Conservation (phyloP, 2,888 invertebrate species). For the Clusia tigrina region DNA sequence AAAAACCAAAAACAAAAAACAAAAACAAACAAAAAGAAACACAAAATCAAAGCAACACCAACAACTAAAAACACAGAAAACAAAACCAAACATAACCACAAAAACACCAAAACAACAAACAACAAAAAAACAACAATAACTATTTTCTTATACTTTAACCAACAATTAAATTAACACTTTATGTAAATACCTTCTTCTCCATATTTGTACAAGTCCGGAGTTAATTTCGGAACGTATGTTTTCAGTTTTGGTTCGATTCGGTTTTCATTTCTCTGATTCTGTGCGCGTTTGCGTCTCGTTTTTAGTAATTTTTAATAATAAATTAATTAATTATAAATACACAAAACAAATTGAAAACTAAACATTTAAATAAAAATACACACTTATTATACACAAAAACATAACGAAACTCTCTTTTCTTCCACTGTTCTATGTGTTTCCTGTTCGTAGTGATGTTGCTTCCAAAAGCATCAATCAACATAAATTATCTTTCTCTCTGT, state of each 20-base stretch:
- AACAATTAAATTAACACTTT: too few species aligned
- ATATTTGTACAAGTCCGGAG: too few species aligned
- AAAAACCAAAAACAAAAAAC: slow-evolving; percentile 13
- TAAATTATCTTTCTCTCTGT: too few species aligned
- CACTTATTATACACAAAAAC: slow-evolving; percentile 15
- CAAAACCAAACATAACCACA: slow-evolving; percentile 23
- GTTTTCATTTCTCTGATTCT: slow-evolving; percentile 15
- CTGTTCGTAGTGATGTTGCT: too few species aligned
- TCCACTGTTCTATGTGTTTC: too few species aligned
- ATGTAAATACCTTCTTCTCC: too few species aligned
- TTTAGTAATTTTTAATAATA: slow-evolving; percentile 12
- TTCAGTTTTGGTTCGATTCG: neutral
- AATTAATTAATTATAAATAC: slow-evolving; percentile 28
- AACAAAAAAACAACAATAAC: slow-evolving; percentile 18
- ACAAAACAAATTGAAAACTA: neutral
- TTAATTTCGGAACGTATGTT: neutral
- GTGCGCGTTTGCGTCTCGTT: slow-evolving; percentile 24
- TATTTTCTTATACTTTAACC: too few species aligned
- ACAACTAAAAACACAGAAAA: slow-evolving; percentile 27
- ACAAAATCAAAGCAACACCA: too few species aligned
- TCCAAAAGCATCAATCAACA: too few species aligned
- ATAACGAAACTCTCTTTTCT: slow-evolving; percentile 6
- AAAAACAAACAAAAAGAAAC: too few species aligned
- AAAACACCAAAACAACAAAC: slow-evolving; percentile 13
- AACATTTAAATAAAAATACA: slow-evolving; percentile 21